Conservation (phyloP, 2,797 vertebrate species). For the Lagocephalus sceleratus region DNA sequence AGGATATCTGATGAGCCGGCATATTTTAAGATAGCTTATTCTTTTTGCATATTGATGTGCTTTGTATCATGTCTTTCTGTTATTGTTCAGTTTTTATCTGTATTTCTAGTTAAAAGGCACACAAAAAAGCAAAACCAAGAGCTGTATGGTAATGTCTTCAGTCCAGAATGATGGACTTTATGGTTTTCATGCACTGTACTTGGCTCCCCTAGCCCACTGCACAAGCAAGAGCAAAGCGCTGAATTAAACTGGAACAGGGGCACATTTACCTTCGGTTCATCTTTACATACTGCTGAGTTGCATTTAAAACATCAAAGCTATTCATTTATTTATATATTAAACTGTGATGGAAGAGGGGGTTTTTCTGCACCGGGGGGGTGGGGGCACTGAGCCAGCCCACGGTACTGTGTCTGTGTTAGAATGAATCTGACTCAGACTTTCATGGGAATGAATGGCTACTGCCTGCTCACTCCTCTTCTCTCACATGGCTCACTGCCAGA, state of each 20-base stretch:
- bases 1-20: not conserved
- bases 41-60: too few relatives aligned
- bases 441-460: conserved; percentile 68
- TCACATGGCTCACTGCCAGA: conserved; percentile 67
- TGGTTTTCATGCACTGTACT: not conserved
- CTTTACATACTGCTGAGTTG: conserved; percentile 31
- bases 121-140: not conserved
- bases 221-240: conserved; percentile 5
- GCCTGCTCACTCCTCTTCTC: conserved; percentile 53
- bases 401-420: conserved; percentile 40
- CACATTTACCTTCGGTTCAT: conserved; percentile 10
- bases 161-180: not conserved
- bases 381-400: conserved; percentile 29
- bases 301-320: conserved; percentile 16
- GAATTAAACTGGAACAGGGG: conserved; percentile 4
- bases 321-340: conserved; percentile 13
- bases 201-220: not conserved
- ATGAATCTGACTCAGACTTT: conserved; percentile 63
- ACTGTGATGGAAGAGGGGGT: conserved; percentile 25
- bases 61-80: too few relatives aligned
- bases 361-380: conserved; percentile 6
- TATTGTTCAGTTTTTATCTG: not conserved
- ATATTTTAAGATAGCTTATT: too few relatives aligned
- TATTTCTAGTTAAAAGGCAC: not conserved
- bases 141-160: not conserved